Base-by-base conservation (phyloP, 2,797 vertebrate genomes). In the Pseudotriccus pelzelni region DNA sequence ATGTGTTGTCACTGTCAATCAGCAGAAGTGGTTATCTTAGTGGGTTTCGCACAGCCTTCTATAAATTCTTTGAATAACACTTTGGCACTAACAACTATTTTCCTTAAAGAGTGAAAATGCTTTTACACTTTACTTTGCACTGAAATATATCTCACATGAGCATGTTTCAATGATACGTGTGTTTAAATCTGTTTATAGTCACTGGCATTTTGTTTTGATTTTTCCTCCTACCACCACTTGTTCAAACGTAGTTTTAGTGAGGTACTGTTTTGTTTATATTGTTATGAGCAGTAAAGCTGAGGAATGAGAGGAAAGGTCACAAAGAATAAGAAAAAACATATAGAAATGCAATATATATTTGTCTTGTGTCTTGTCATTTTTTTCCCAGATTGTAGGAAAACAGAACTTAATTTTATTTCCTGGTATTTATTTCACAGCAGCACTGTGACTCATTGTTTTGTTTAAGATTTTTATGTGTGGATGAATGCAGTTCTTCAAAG, bases 201-300 rank as follows among this genome's bases (percentile, higher is more conserved):
- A 79, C 9, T 79, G 63, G 19, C 15, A 80, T 67, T 93, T 95
- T 93, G 67, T 93, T 96, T 89, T 87, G 62, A 68, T 70, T 84
- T 85, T 81, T 56, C 7, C 27, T 87, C 24, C 53, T 86, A 23
- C 53, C 2, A 3, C 56, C 73, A 32, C 37, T 91, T 86, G 69
- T 56, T 70, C 43, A 46, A 17, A 24, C 50, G 70, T 86, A 43
- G 88, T 66, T 78, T 69, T 7, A 73, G 28, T 4, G 28, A 59
- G 23, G 11, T 39, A 82, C 10, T 0, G 2, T 12, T 36, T 50
- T 78, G 10, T 83, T 74, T 53, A 53, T 34, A 60, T 30, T 7
- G 8, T 39, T 70, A 37, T 75, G 25, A 69, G 23, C 63, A 83
- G 10, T 68, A 79, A 58, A 77, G 5, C 36, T 47, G 58, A 11